Evolutionary conservation across 2,888 invertebrate genomes (phyloP).

Genomic region (Gasteruption jaculator): DNA sequence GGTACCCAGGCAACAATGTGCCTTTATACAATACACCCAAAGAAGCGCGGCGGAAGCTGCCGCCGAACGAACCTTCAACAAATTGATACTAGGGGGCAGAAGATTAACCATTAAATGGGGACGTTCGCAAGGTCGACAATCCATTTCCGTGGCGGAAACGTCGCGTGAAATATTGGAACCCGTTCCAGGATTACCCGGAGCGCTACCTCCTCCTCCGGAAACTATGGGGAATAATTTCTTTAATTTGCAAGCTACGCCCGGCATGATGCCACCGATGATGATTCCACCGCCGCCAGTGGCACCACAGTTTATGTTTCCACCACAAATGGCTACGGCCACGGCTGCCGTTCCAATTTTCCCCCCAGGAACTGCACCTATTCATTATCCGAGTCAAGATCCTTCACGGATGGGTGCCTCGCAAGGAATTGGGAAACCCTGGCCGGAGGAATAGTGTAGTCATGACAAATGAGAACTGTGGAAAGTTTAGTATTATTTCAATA

Average conservation of each 20-base stretch:
- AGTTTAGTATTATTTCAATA: no score
- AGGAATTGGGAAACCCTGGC: conserved; percentile 50
- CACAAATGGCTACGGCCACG: conserved; percentile 50
- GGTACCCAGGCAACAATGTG: conserved; percentile 91
- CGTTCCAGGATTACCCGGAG: conserved; percentile 74
- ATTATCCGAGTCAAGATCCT: conserved; percentile 98
- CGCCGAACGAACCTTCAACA: conserved; percentile 93
- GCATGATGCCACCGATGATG: conserved; percentile 48
- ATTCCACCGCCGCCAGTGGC: conserved; percentile 53
- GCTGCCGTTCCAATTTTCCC: conserved; percentile 52
- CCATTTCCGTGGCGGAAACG: conserved; percentile 51
- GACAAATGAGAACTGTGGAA: no score
- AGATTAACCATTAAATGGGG: conserved; percentile 98
- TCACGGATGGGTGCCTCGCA: conserved; percentile 74
- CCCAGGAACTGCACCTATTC: conserved; percentile 62
- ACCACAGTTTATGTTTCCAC: conserved; percentile 51
- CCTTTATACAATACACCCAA: conserved; percentile 94
- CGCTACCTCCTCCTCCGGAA: conserved; percentile 61
- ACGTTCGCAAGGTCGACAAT: conserved; percentile 79
- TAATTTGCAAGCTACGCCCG: conserved; percentile 55
- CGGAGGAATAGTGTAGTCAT: conserved; percentile 45
- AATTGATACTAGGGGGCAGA: conserved; percentile 78
- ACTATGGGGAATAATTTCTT: conserved; percentile 67
- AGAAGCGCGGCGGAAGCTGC: conserved; percentile 88
- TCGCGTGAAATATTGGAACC: conserved; percentile 64